phyloP scores from a whole-genome alignment of 2,888 invertebrate genomes.

The Cylloceria caligata region DNA sequence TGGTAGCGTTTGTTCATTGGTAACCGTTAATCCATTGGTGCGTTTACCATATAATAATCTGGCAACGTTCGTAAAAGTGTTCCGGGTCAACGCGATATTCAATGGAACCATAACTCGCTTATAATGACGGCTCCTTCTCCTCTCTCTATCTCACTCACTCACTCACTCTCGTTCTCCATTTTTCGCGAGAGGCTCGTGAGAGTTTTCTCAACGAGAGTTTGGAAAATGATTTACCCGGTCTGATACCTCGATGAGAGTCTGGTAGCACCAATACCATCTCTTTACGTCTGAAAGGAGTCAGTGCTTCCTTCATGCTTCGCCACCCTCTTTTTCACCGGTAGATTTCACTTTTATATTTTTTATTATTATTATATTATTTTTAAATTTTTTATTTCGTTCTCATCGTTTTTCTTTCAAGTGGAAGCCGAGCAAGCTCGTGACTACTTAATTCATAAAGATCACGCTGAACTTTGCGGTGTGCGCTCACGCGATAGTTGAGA shows the following conservation, averaged over 20 bases:
- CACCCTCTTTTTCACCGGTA: slow-evolving; percentile 4
- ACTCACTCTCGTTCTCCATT: not conserved
- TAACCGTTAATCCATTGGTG: too few relatives aligned
- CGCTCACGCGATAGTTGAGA: slow-evolving; percentile 26
- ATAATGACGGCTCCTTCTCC: not conserved
- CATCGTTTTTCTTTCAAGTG: slow-evolving; percentile 6
- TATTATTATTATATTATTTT: not conserved
- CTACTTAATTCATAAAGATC: slow-evolving; percentile 51
- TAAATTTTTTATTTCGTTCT: not conserved
- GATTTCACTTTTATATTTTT: slow-evolving; percentile 7
- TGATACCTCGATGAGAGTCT: slow-evolving; percentile 47
- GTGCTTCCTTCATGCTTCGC: not conserved
- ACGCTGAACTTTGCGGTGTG: slow-evolving; percentile 30
- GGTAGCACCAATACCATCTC: not conserved
- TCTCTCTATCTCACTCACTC: not conserved
- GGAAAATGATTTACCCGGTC: slow-evolving; percentile 38
- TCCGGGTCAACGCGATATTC: not conserved
- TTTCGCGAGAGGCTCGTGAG: slow-evolving; percentile 31
- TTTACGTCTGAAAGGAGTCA: not conserved
- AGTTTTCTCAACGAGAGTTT: slow-evolving; percentile 50
- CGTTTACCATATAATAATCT: too few relatives aligned
- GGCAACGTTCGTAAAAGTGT: too few relatives aligned
- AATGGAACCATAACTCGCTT: not conserved
- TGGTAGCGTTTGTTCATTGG: too few relatives aligned
- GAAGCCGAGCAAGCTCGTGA: slow-evolving; percentile 6